Percentiles rank a stretch among this genome's conserved stretches.
Evolutionary conservation across 1,140 invertebrate species (phyloP).

Genomic region (Contarinia nasturtii): DNA sequence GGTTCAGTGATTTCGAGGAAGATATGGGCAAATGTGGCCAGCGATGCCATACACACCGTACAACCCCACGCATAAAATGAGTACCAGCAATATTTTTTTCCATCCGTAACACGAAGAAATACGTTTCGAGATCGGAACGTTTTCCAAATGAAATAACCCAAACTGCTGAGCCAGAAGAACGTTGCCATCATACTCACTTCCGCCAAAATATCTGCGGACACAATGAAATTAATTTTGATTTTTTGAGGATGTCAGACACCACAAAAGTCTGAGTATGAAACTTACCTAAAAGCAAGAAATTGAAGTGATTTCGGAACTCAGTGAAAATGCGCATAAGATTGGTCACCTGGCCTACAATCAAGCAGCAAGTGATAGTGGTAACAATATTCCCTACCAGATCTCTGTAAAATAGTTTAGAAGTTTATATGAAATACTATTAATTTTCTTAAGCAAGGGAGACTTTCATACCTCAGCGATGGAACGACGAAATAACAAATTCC

Average conservation of each 20-base stretch:
- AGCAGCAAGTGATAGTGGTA: slow-evolving; percentile 53
- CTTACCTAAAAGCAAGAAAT: slow-evolving; percentile 56
- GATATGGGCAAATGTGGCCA: slow-evolving; percentile 62
- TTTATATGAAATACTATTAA: background rate
- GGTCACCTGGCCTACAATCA: slow-evolving; percentile 54
- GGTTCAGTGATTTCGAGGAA: slow-evolving; percentile 46
- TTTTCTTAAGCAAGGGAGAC: background rate
- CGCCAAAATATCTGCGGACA: slow-evolving; percentile 46
- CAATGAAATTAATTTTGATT: slow-evolving; percentile 3
- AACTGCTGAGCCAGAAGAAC: slow-evolving; percentile 68
- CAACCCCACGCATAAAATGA: slow-evolving; percentile 59
- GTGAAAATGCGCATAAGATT: slow-evolving; percentile 59
- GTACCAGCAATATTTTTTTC: slow-evolving; percentile 68
- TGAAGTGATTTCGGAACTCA: slow-evolving; percentile 56
- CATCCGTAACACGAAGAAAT: slow-evolving; percentile 61
- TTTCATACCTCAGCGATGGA: slow-evolving; percentile 39
- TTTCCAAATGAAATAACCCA: slow-evolving; percentile 72
- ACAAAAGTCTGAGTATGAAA: no score
- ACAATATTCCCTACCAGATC: slow-evolving; percentile 69
- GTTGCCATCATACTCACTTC: slow-evolving; percentile 53
- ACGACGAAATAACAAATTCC: slow-evolving; percentile 67
- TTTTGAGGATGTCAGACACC: no score
- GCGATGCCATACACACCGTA: slow-evolving; percentile 41
- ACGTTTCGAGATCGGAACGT: slow-evolving; percentile 68
- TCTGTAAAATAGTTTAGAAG: slow-evolving; percentile 17